phyloP scores from a whole-genome alignment of 2,113 vertebrate genomes.

The Xenus cinereus region DNA sequence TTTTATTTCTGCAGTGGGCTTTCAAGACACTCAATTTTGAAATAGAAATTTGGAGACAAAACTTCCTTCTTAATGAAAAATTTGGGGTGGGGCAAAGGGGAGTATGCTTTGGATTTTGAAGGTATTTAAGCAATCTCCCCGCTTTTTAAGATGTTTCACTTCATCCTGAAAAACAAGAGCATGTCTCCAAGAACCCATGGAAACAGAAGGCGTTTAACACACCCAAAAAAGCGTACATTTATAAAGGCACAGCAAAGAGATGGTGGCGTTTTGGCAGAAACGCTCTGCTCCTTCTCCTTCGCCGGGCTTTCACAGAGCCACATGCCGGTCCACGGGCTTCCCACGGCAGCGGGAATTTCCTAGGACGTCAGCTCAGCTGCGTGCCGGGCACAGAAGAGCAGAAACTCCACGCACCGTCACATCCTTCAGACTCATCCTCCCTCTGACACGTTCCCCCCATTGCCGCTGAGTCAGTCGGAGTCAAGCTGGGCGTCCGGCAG shows the following conservation, averaged over 20 bases:
- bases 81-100: background rate
- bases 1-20: background rate
- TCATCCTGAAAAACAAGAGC: background rate
- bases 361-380: background rate
- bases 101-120: background rate
- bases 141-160: background rate
- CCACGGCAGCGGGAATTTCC: background rate
- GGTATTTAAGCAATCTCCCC: background rate
- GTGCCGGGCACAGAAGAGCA: background rate
- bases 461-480: background rate
- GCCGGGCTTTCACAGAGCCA: background rate
- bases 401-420: background rate
- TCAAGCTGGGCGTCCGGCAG: background rate
- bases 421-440: background rate
- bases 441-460: background rate
- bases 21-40: background rate
- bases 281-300: background rate
- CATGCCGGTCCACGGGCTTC: background rate
- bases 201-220: background rate
- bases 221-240: background rate
- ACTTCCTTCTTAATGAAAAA: background rate
- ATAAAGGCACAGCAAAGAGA: background rate
- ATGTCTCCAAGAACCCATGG: background rate
- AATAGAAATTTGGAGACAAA: background rate
- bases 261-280: background rate